Percentiles rank a stretch among this genome's conserved stretches.
phyloP scores from a whole-genome alignment of 1,140 invertebrate species.

The Sitophilus oryzae region DNA sequence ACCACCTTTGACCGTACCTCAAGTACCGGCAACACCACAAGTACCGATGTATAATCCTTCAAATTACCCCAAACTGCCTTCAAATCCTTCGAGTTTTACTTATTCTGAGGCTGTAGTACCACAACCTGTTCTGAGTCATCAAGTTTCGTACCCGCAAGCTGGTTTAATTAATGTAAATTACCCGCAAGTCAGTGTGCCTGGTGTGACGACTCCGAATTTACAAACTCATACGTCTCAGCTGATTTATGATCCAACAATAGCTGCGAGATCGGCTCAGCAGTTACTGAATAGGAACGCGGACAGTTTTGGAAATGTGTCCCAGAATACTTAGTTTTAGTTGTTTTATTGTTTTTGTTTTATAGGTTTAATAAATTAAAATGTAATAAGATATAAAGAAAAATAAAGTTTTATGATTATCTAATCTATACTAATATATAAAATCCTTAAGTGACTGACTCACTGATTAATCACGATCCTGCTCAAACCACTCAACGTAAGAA shows the following conservation, averaged over 20 bases:
- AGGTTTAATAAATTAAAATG: too few relatives aligned
- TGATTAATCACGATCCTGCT: too few relatives aligned
- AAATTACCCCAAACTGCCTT: neutral
- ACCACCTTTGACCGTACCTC: neutral
- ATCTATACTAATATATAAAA: too few relatives aligned
- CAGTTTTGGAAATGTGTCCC: neutral
- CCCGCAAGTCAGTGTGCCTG: conserved; percentile 7
- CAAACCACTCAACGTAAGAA: too few relatives aligned
- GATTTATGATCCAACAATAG: conserved; percentile 41
- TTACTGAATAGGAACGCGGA: conserved; percentile 33
- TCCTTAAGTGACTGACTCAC: too few relatives aligned
- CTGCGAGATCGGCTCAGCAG: conserved; percentile 41
- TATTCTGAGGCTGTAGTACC: conserved; percentile 17
- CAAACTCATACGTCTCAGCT: conserved; percentile 23
- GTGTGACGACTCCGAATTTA: conserved; percentile 4
- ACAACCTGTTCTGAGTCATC: neutral
- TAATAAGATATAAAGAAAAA: too few relatives aligned
- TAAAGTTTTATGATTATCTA: too few relatives aligned
- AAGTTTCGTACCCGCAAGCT: neutral
- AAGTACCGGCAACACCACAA: conserved; percentile 4
- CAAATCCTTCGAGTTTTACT: neutral
- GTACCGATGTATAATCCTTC: conserved; percentile 15
- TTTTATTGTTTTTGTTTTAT: too few relatives aligned
- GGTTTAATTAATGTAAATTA: conserved; percentile 15
- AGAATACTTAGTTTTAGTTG: conserved; percentile 8